Base-by-base conservation (phyloP, 2,888 invertebrate genomes). In the Drosophila colorata region DNA sequence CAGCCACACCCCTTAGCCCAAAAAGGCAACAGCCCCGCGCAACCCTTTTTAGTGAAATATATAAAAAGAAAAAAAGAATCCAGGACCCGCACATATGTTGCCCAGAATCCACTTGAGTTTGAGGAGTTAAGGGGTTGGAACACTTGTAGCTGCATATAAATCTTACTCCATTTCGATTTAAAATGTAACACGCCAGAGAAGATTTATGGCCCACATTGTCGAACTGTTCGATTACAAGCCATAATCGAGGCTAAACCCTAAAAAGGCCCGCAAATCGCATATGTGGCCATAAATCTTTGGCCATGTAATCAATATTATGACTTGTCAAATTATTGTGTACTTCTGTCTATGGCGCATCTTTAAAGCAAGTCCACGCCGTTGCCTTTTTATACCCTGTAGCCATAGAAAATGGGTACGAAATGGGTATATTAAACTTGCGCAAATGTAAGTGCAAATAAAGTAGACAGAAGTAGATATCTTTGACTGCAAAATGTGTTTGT, bases 161-260 rank as follows among this genome's bases (percentile, higher is more conserved):
- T 84, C 83, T 85, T 71, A 46, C 55, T 68, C 58, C 70, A 57
- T 70, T 82, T 78, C 80, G 80, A 84, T 85, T 84, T 83, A 85
- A 85, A 85, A 80, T 80, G 74, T 78, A 73, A 72, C 74, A 69
- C 63, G 74, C 65, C 60, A 52, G 44, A 51, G 47, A 89, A 90
- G 91, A 91, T 91, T 91, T 91, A 91, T 91, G 83, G 87, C 63
- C 67, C 69, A 64, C 85, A 91, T 91, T 90, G 90, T 91, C 91
- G 90, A 91, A 90, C 91, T 90, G 91, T 91, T 89, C 90, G 91
- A 91, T 91, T 91, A 91, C 90, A 87, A 85, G 78, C 83, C 84
- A 91, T 91, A 91, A 91, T 90, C 90, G 89, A 81, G 87, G 55
- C 69, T 81, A 81, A 87, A 88, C 48, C 85, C 68, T 55, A 44